Percentiles rank a stretch among this genome's conserved stretches.
phyloP scores from a whole-genome alignment of 2,888 invertebrate genomes.

The Pyrocoelia pectoralis region DNA sequence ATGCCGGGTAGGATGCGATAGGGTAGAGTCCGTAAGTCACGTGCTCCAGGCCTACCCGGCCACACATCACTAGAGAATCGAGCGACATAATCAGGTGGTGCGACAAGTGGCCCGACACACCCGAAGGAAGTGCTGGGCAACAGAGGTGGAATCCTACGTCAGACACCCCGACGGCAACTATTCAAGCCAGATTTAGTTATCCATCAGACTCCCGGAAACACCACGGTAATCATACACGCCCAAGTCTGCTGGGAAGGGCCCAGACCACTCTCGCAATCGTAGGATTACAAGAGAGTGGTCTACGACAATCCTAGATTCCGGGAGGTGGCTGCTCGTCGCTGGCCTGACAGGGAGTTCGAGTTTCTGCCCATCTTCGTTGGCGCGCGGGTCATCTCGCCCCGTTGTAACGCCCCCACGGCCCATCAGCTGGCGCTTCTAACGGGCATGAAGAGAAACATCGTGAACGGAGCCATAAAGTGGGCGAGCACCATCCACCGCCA shows the following conservation, averaged over 20 bases:
- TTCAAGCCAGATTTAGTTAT: constrained; percentile 11
- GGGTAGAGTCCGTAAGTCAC: no score
- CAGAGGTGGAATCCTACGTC: background rate
- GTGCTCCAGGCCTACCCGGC: no score
- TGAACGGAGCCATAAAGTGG: no score
- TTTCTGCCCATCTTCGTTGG: no score
- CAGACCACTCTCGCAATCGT: no score
- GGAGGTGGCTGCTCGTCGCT: no score
- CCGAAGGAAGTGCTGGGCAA: background rate
- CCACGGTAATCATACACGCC: background rate
- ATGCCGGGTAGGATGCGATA: background rate
- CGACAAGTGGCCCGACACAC: background rate
- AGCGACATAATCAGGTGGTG: background rate
- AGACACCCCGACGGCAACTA: constrained; percentile 3
- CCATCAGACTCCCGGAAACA: background rate
- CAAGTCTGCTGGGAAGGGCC: background rate
- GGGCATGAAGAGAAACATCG: no score
- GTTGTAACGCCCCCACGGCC: no score
- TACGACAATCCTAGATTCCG: no score
- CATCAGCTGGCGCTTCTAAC: no score
- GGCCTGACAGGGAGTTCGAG: background rate
- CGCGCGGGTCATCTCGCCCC: no score
- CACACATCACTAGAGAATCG: background rate
- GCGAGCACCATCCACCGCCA: no score
- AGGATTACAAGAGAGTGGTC: background rate